Conservation (phyloP, 1,140 invertebrate genomes). For the Drosophila hydei region DNA sequence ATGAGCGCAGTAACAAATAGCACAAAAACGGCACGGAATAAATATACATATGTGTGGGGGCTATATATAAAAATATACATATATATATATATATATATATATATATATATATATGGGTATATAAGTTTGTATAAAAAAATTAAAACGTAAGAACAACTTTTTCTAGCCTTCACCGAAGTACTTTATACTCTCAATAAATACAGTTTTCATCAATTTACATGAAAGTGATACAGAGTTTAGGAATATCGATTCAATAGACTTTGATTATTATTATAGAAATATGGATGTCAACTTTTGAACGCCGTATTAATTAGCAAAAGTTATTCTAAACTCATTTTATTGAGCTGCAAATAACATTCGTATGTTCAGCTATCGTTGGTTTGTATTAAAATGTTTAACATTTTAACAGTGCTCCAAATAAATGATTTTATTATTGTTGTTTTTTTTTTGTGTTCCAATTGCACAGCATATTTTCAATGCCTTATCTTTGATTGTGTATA, state of each 20-base stretch:
- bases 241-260: too few relatives aligned
- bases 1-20: slow-evolving; percentile 67
- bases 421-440: neutral
- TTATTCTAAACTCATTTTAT: too few relatives aligned
- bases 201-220: too few relatives aligned
- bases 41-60: neutral
- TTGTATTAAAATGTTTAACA: too few relatives aligned
- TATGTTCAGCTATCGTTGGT: too few relatives aligned
- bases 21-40: slow-evolving; percentile 27
- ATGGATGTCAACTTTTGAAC: too few relatives aligned
- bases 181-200: slow-evolving; percentile 17
- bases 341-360: too few relatives aligned
- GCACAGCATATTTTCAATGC: neutral
- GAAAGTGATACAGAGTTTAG: too few relatives aligned
- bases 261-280: too few relatives aligned
- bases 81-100: slow-evolving; percentile 5
- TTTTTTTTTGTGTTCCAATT: neutral
- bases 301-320: too few relatives aligned
- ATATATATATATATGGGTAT: slow-evolving; percentile 5
- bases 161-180: neutral
- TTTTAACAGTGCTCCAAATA: neutral
- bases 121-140: slow-evolving; percentile 70
- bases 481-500: slow-evolving; percentile 8
- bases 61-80: too few relatives aligned
- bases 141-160: slow-evolving; percentile 41